These are phyloP conservation scores for Melanotaenia nigrans DNA, from an alignment of 2,797 vertebrate species.

Conservation along the genomic window DNA sequence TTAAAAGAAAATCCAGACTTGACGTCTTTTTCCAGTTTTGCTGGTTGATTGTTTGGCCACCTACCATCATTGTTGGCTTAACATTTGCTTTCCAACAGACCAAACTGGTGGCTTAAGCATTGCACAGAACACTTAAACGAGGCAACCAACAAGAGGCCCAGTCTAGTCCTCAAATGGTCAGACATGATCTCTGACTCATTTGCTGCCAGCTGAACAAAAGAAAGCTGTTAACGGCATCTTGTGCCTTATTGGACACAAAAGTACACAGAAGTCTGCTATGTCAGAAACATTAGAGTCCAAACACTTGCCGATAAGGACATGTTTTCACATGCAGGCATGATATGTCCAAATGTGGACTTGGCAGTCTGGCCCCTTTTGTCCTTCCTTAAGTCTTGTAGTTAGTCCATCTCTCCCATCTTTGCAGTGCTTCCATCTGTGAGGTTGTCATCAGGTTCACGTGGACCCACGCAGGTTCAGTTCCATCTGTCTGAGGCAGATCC, in stretches of 20 bases:
- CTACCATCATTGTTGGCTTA: neutral
- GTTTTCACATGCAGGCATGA: conserved; percentile 24
- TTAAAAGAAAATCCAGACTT: conserved; percentile 1
- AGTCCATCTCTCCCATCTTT: conserved; percentile 21
- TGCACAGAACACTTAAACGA: conserved; percentile 21
- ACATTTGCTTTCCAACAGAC: neutral
- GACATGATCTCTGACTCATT: conserved; percentile 19
- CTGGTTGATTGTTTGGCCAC: conserved; percentile 12
- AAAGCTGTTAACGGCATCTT: conserved; percentile 8
- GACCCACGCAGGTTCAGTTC: conserved; percentile 65
- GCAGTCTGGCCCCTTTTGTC: conserved; percentile 11
- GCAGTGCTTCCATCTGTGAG: conserved; percentile 36
- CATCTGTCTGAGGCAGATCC: conserved; percentile 79
- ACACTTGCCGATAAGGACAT: conserved; percentile 7
- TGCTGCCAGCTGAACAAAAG: conserved; percentile 36
- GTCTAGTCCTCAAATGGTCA: conserved; percentile 1
- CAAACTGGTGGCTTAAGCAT: conserved; percentile 2
- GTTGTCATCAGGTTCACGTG: conserved; percentile 30
- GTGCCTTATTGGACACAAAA: conserved; percentile 5
- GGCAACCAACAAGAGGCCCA: conserved; percentile 1
- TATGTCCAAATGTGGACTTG: conserved; percentile 43
- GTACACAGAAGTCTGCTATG: neutral
- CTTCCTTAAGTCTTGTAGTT: conserved; percentile 11
- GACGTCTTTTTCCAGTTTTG: conserved; percentile 50
- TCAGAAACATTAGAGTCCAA: conserved; percentile 35